Evolutionary conservation across 2,797 vertebrate genomes (phyloP), one percentile per base, ranked within the genome.

Genomic region (Chromis chromis): DNA sequence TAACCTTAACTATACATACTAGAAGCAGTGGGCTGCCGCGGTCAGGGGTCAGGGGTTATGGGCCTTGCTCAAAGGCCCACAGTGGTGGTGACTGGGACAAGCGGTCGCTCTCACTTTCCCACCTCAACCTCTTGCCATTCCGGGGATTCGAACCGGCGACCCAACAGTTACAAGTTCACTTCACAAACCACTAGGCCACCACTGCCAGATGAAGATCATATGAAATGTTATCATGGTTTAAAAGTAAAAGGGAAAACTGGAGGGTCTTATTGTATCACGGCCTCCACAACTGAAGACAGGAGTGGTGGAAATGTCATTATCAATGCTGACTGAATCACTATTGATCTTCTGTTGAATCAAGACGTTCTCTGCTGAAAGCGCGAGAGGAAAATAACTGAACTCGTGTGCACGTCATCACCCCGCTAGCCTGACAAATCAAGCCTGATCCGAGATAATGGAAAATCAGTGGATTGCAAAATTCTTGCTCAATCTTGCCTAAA

Each of bases 371-470:
- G 42, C 48, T 62, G 21, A 63, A 49, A 52, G 31, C 24, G 61
- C 49, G 61, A 42, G 74, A 59, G 65, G 28, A 63, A 74, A 72
- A 75, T 50, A 74, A 76, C 67, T 9, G 28, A 74, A 49, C 40
- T 21, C 24, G 25, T 36, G 33, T 36, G 39, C 49, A 48, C 60
- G 40, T 42, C 44, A 48, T 78, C 27, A 52, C 46, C 33, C 2
- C n/a, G 5, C 72, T 31, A 36, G 21, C 42, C 49, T 73, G n/a
- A 67, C 22, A 62, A 55, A 67, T 70, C 55, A 46, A 42, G 14
- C n/a, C 25, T 46, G 27, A 65, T 65, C 33, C 73, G 36, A 10
- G 7, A 61, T 54, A 27, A 49, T 46, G 10, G 62, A 46, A 77
- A 83, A 65, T n/a, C 16, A 70, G 22, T 40, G 52, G 24, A 49